These are phyloP conservation scores for Quadroppia sp. DNA, from an alignment of 2,888 invertebrate species.

Conservation along the genomic window DNA sequence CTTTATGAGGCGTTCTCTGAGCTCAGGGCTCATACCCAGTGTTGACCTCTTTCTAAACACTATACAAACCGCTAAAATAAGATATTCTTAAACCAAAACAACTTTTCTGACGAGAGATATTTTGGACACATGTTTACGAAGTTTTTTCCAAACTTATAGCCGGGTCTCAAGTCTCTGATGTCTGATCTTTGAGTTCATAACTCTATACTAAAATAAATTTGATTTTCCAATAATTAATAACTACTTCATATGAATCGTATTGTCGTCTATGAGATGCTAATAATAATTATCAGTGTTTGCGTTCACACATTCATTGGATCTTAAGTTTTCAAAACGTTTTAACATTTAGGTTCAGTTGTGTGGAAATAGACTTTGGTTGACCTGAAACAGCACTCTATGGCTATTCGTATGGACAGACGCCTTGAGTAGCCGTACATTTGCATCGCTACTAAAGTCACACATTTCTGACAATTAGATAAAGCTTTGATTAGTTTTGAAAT, in stretches of 20 bases:
- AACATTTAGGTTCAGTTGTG: background rate
- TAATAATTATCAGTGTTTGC: no score
- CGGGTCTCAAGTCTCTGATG: background rate
- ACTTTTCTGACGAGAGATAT: background rate
- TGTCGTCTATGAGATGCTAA: no score
- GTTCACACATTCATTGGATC: no score
- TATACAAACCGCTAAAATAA: background rate
- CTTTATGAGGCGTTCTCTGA: background rate
- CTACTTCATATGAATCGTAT: no score
- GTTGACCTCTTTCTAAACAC: slow-evolving; percentile 9
- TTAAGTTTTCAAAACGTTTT: no score
- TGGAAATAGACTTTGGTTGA: background rate
- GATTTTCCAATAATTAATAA: no score
- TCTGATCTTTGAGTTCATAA: background rate
- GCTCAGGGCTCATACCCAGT: background rate
- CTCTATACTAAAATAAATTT: no score
- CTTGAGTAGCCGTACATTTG: background rate
- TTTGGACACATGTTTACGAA: slow-evolving; percentile 17
- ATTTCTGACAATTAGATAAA: slow-evolving; percentile 8
- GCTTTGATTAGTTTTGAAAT: background rate
- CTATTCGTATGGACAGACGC: no score
- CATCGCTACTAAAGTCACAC: background rate
- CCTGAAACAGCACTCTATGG: background rate
- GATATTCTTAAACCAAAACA: background rate
- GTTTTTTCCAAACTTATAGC: background rate